Base-by-base conservation (phyloP, 1,140 invertebrate genomes). In the Drosophila teissieri region DNA sequence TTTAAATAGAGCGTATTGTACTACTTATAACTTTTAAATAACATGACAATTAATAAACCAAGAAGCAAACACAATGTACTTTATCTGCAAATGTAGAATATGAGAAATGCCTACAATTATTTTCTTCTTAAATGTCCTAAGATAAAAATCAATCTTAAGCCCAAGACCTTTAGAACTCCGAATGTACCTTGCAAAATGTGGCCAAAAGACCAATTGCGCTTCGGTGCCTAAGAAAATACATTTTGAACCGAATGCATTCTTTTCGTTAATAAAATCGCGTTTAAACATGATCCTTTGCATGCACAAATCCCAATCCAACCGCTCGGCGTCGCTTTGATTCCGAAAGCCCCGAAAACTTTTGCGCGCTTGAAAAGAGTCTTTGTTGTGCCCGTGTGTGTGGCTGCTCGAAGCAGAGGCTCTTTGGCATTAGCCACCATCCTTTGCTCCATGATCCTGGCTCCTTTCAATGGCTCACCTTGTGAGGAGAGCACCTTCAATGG, bases 401-500 rank as follows among this genome's bases (percentile, higher is more conserved):
- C 15, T 46, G 55, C 27, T 36, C 8, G 61, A 44, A 39, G 37
- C 27, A 31, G 15, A 27, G 37, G 54, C 27, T 60, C 44, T 63
- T 54, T 55, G 39, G 56, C 67, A 80, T 70, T 73, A 72, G 53
- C 61, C 60, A 56, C n/a, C 17, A 31, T 36, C 48, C 54, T 68
- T 44, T 24, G 49, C 61, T 82, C 27, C 79, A 82, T 82, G 49
- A 73, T 73, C 37, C 58, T 31, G 31, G 31, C 31, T 63, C 49
- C 57, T 80, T 84, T 84, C 62, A 67, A 68, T 80, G 80, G 64
- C 36, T 67, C 48, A 83, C 70, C 80, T 83, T 83, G 80, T 61
- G 36, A 44, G 11, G 17, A 63, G 70, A 62, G 68, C 52, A 52
- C 14, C 61, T 36, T 75, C 61, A 78, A 82, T 69, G 54, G 73